Base-by-base conservation (phyloP, 2,797 vertebrate species). In the Poecile montanus region DNA sequence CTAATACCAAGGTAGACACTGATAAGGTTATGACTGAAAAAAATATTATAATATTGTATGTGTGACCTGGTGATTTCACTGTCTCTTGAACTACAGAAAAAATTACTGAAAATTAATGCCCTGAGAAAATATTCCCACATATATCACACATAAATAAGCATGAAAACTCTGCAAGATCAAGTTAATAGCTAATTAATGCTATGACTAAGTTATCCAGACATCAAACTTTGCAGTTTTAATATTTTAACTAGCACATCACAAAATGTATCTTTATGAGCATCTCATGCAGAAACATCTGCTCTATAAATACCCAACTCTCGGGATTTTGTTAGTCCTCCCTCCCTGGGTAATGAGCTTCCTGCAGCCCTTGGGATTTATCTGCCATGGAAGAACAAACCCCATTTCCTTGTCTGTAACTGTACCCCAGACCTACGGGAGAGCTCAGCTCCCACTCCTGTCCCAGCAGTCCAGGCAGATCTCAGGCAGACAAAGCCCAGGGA, bases 151-250 rank as follows among this genome's bases (percentile, higher is more conserved):
- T 32, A 92, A 93, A 60, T 66, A 85, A 86, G 70, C 73, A 85
- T 67, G 60, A 81, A 89, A 91, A 94, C 36, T 62, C 73, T 27
- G 45, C 58, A 93, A 68, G 30, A 93, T 67, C 76, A 67, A 91
- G 70, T 67, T 81, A 94, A 83, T 32, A 90, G 45, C 79, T 91
- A 81, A 95, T 89, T 94, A 93, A 90, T 32, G 56, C 82, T 66
- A 61, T 27, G 48, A 71, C 47, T 74, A 95, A 92, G 51, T 91
- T 78, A 91, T 15, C 26, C 45, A 88, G 58, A 57, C 48, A 88
- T 45, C 34, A 76, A 80, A 94, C 76, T 91, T 42, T 7, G 66
- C 68, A 21, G 44, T 48, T 77, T 58, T 67, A 47, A 75, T 27
- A 34, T 40, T 47, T 58, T 53, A 87, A 91, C 63, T 63, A 87